Base-by-base conservation (phyloP, 2,797 vertebrate species). In the Phaenicophaeus curvirostris region DNA sequence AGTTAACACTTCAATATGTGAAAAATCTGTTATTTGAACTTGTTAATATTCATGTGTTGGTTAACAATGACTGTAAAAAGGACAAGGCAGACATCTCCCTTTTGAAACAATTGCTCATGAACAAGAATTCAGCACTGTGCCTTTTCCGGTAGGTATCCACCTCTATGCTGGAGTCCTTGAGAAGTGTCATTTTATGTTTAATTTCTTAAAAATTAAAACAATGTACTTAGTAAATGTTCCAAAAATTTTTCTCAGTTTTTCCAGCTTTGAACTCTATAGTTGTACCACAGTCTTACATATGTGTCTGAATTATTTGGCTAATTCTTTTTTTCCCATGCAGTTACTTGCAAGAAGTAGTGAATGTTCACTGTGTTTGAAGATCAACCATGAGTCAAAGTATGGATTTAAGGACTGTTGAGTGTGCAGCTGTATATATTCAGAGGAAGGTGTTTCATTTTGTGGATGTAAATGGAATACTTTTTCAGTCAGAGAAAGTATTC, bases 401-500 rank as follows among this genome's bases (percentile, higher is more conserved):
- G 9, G 57, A 73, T 50, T 84, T 42, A 91, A 69, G 46, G 58
- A 28, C 89, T 41, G 44, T 4, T 81, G 66, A 50, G 51, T 24
- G 30, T 30, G n/a, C 58, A 63, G 58, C 33, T 58, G 35, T 5
- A 30, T 5, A 6, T 30, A 55, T 33, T 58, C 55, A 89, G 48
- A 85, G 48, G 66, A 75, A 74, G 80, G n/a, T 7, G 31, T 91
- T 96, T 74, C 55, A n/a, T 81, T 94, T 85, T 90, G 85, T 28
- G 50, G 27, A 83, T 30, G 6, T 65, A 90, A 90, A 94, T 16
- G 8, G 93, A 87, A 73, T 65, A 73, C 81, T 89, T 87, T 94
- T 93, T 85, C 89, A 95, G 69, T 21, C 68, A 95, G 90, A 94
- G 77, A 95, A 97, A 95, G 79, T 30, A 93, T 31, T 95, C 90